Base-by-base conservation (phyloP, 2,888 invertebrate genomes). In the Tanypteryx hageni region DNA sequence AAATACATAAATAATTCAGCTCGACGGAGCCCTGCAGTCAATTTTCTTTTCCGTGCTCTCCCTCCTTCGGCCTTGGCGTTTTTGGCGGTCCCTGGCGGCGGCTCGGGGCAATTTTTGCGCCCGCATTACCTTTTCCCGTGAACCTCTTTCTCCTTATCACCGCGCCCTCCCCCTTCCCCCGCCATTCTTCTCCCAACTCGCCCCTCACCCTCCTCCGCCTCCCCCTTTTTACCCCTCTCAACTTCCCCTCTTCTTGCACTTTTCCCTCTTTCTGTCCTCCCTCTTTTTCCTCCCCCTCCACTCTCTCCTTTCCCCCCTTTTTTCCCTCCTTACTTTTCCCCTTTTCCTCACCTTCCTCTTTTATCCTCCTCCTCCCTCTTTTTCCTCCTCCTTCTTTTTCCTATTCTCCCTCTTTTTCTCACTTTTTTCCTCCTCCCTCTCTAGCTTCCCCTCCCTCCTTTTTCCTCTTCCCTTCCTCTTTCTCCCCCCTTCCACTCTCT, bases 1-100 rank as follows among this genome's bases (percentile, higher is more conserved):
- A 76, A 76, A 76, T 76, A 76, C 76, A 76, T 76, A 76, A 76
- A 76, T 76, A 76, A 76, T 76, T 76, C 76, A 76, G 76, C 22
- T 27, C 22, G 27, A 27, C 76, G 11, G 76, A 76, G 76, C 44
- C 44, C 44, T 44, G 44, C 27, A 76, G 76, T 76, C 76, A 76
- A 76, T 76, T 76, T 76, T 76, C 76, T 76, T 76, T 76, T 22
- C 76, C 11, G 9, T 76, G 76, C 76, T 76, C 76, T 44, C 44
- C 44, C 44, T 44, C 44, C 44, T 44, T 44, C 44, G 44, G 44
- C 76, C 27, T 76, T 27, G 76, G 76, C 76, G 76, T 76, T 76
- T 76, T 76, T 76, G 76, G 76, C 76, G 76, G 76, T 76, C 76
- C 76, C 76, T 76, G 76, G 76, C 27, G 76, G 76, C 27, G 76